phyloP scores from a whole-genome alignment of 2,888 invertebrate species.

The Aphodius sticticus region DNA sequence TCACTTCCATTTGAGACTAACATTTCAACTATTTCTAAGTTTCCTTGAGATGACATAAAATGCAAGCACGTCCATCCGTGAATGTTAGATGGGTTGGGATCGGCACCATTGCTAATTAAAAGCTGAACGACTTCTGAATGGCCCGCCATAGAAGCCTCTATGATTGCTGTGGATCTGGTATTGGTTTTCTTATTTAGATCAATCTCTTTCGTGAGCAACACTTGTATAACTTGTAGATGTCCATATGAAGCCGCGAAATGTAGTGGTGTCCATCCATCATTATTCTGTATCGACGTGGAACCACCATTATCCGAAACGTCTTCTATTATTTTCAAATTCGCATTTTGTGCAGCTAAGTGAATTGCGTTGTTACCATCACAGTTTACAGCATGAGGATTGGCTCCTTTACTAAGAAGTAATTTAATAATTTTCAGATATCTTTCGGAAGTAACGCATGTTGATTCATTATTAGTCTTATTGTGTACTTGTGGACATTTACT shows the following conservation, averaged over 20 bases:
- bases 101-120: constrained; percentile 80
- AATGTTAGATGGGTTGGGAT: constrained; percentile 74
- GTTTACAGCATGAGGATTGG: no score
- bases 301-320: no score
- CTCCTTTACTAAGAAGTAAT: no score
- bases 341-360: no score
- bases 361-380: no score
- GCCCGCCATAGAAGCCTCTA: constrained; percentile 59
- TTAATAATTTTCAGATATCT: no score
- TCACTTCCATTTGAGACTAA: neutral
- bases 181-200: neutral
- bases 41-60: neutral
- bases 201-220: neutral
- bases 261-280: neutral
- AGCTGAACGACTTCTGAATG: constrained; percentile 79
- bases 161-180: neutral
- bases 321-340: no score
- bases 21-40: neutral
- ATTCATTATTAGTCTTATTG: neutral
- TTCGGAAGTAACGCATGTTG: no score
- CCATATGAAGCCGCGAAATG: neutral
- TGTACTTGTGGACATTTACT: neutral
- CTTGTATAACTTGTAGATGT: neutral
- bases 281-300: neutral
- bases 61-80: constrained; percentile 79